Conservation (phyloP, 2,797 vertebrate species). For the Dendrocincla fuliginosa region DNA sequence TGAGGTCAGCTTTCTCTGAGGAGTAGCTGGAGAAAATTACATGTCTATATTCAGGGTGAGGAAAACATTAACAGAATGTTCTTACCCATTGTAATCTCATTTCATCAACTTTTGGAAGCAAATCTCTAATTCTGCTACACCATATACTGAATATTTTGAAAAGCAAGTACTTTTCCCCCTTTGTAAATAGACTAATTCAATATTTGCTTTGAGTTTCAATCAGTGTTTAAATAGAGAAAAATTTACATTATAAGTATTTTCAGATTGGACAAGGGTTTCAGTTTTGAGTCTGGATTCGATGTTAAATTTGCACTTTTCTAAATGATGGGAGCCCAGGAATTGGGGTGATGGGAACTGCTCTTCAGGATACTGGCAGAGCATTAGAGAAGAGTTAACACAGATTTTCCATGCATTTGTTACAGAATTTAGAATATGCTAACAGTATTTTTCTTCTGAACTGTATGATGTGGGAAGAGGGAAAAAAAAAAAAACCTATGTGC, state of each 20-base stretch:
- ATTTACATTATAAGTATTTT: background rate
- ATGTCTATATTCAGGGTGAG: background rate
- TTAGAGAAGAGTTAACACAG: background rate
- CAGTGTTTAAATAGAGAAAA: background rate
- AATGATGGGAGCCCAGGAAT: background rate
- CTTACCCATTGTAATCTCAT: background rate
- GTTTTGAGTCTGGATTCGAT: background rate
- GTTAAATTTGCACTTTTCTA: background rate
- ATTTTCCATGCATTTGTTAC: background rate
- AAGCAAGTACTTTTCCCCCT: background rate
- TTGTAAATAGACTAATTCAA: background rate
- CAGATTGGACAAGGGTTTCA: background rate
- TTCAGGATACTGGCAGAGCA: background rate
- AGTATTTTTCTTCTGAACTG: background rate
- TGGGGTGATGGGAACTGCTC: background rate
- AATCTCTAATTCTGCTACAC: background rate
- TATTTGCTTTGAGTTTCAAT: background rate
- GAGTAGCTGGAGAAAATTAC: background rate
- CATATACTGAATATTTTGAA: background rate
- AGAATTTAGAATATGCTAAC: background rate
- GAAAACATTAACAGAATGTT: background rate
- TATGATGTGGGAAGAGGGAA: background rate
- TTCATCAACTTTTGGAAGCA: background rate
- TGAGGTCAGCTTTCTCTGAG: background rate
- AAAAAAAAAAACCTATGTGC: background rate